Evolutionary conservation across 2,113 vertebrate species (phyloP), one percentile per base, ranked within the genome.

Genomic region (Drymodes brunneopygia): DNA sequence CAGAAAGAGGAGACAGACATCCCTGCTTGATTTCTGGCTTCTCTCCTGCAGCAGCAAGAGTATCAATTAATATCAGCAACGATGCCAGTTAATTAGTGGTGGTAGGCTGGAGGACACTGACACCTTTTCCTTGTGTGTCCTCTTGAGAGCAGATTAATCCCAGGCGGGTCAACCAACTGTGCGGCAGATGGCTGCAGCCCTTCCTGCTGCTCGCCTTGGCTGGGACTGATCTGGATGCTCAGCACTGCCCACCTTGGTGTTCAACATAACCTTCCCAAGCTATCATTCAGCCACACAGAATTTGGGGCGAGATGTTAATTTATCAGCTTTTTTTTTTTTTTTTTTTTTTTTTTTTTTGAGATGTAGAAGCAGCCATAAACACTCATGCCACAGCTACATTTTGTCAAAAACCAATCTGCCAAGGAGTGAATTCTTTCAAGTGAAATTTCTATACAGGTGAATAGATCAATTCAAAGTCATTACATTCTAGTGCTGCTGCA

Each of bases 31-130:
- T 35, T 89, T 89, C 78, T 95, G 89, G 66, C 78, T 91, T 72
- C 11, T 60, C 10, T 95, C 70, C 58, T 50, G 29, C 66, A 85
- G 64, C 48, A 95, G 58, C 31, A 87, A 57, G 2, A 8, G 8
- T 60, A 72, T 58, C 81, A 92, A 90, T 95, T 84, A 91, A 65
- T 40, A 79, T 50, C 45, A 94, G 19, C 45, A 72, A 77, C 1
- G 14, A 45, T 40, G 53, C 58, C 66, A 69, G 42, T 69, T 95
- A 82, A 77, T 94, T 91, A 86, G 35, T 33, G 29, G 38, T 35
- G 54, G 25, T 80, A 79, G 78, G 62, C 64, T 38, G 28, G 79
- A 91, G 66, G 84, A 94, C 50, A 38, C 51, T n/a, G 70, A 73
- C 27, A 80, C 78, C 47, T 97, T 85, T 88, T 33, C 54, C 60